Base-by-base conservation (phyloP, 2,888 invertebrate species). In the Meganola albula region DNA sequence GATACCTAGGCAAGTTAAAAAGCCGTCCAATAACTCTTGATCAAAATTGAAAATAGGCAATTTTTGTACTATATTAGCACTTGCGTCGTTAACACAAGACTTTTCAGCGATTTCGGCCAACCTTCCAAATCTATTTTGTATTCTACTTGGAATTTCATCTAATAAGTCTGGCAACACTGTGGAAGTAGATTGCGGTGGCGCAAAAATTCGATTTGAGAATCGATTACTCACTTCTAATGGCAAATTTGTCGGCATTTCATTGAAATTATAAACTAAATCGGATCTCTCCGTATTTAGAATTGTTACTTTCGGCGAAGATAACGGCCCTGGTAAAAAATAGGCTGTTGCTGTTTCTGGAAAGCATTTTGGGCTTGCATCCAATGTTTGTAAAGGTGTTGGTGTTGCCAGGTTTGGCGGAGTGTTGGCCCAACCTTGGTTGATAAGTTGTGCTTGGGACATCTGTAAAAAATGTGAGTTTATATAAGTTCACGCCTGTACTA, bases 21-120 rank as follows among this genome's bases (percentile, higher is more conserved):
- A 68, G 2, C 67, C 64, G 21, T 58, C 32, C 2, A 68, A 37
- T 11, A 68, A 31, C 3, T 65, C 66, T 43, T 59, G 44, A 40
- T 66, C 66, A 34, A 60, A 65, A 8, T 52, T 53, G 34, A 56
- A 56, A 18, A 60, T 55, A 3, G 49, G 48, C 4, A 44, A 31
- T 4, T 38, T 48, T 20, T 44, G 40, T n/a, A 28, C 4, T 20
- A 41, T 27, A 11, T 20, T 34, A 0, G 44, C 21, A 36, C 40
- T 38, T 8, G 37, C 26, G 21, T 41, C 31, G 27, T 44, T 45
- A 10, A 30, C 30, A 3, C 24, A 13, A 16, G 23, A 2, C 9
- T 41, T 24, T 3, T 8, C 20, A 21, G 13, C 6, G 20, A 37
- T 31, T 28, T 37, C 27, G 23, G 27, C 13, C 31, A 53, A 21